Conservation (phyloP, 2,113 vertebrate genomes). For the Pyrgilauda ruficollis region DNA sequence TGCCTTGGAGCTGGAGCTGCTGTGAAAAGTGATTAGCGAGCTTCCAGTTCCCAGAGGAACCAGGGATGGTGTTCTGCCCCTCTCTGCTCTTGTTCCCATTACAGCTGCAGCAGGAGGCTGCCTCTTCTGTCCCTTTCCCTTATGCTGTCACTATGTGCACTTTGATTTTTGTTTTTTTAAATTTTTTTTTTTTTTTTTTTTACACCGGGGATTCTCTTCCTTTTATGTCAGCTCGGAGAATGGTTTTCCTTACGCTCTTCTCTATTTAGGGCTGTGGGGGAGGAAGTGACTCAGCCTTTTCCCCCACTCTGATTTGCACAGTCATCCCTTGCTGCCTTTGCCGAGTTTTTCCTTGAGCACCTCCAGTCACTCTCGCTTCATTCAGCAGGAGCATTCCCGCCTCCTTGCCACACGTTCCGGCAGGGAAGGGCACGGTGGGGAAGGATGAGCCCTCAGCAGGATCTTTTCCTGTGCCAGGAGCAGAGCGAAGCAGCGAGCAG, state of each 20-base stretch:
- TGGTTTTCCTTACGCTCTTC: background rate
- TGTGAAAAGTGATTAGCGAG: background rate
- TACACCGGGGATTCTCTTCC: slow-evolving; percentile 19
- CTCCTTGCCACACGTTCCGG: rapidly evolving
- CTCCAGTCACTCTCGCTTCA: background rate
- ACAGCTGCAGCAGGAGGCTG: background rate
- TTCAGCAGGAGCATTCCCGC: background rate
- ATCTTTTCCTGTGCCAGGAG: background rate
- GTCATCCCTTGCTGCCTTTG: background rate
- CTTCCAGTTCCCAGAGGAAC: background rate
- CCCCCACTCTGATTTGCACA: background rate
- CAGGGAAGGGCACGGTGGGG: background rate
- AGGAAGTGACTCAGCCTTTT: slow-evolving; percentile 55
- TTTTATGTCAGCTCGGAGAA: background rate
- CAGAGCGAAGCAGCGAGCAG: rapidly evolving
- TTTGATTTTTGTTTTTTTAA: background rate
- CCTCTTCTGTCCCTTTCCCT: background rate
- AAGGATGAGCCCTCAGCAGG: background rate
- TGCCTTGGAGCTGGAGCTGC: background rate
- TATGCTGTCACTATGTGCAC: background rate
- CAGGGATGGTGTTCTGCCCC: background rate
- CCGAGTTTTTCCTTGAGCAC: background rate
- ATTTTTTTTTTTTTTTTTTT: background rate
- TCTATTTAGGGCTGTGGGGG: slow-evolving; percentile 38
- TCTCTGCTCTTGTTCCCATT: background rate